These are phyloP conservation scores for Euclidia mi DNA, from an alignment of 2,888 invertebrate species.

Conservation along the genomic window DNA sequence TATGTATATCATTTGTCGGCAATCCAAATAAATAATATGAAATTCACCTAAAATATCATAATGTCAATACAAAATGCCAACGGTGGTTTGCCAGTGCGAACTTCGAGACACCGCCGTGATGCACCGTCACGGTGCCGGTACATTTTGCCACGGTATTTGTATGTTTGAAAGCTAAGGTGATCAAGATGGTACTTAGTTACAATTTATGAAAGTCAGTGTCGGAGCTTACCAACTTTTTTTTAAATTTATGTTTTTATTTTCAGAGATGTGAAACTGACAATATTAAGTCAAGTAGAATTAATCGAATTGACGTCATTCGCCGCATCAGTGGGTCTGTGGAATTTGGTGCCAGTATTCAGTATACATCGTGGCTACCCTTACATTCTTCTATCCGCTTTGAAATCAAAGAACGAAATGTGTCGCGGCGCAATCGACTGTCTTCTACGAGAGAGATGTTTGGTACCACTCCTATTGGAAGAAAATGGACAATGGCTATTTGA, in stretches of 20 bases:
- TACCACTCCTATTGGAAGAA: constrained; percentile 79
- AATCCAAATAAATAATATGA: too few species aligned
- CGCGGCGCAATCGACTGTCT: constrained; percentile 77
- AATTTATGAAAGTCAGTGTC: too few species aligned
- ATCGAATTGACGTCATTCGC: constrained; percentile 75
- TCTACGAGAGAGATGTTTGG: constrained; percentile 70
- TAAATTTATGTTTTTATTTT: constrained; percentile 19
- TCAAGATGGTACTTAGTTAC: too few species aligned
- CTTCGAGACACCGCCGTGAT: too few species aligned
- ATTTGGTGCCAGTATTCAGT: constrained; percentile 78
- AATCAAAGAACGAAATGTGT: constrained; percentile 71
- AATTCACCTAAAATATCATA: too few species aligned
- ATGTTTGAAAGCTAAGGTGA: too few species aligned
- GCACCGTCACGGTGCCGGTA: too few species aligned
- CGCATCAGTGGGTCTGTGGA: constrained; percentile 86
- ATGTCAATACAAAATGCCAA: too few species aligned
- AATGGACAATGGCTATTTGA: constrained; percentile 86
- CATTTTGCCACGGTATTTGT: too few species aligned
- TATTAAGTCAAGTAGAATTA: constrained; percentile 68
- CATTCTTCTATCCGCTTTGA: constrained; percentile 73
- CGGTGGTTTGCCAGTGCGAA: too few species aligned
- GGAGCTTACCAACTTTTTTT: too few species aligned
- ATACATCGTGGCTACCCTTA: constrained; percentile 76
- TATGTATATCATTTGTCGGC: too few species aligned
- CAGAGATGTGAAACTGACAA: constrained; percentile 78